These are phyloP conservation scores for Elaphurus davidianus DNA, from an alignment of 2,113 vertebrate genomes.

Conservation along the genomic window DNA sequence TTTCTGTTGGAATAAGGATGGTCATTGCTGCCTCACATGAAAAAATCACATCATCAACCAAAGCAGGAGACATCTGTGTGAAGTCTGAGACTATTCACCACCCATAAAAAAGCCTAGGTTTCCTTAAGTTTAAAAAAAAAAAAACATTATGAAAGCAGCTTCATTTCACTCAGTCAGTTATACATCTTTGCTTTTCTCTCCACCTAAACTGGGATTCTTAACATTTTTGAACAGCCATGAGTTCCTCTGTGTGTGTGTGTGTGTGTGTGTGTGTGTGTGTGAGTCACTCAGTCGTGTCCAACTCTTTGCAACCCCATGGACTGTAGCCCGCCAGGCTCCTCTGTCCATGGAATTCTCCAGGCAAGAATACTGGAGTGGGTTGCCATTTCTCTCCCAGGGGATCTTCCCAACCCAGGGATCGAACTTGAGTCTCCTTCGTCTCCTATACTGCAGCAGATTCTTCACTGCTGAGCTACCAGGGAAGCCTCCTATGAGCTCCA, in stretches of 20 bases:
- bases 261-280: not conserved
- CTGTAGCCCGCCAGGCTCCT: not conserved
- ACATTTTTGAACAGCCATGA: not conserved
- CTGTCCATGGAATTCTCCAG: not conserved
- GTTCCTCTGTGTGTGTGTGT: too few relatives aligned
- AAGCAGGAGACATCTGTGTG: not conserved
- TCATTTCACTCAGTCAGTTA: not conserved
- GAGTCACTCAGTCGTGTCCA: not conserved
- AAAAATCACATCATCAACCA: not conserved
- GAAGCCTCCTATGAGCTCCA: not conserved
- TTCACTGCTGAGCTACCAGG: not conserved
- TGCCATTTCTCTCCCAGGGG: not conserved
- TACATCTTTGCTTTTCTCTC: not conserved
- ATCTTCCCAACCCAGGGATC: not conserved
- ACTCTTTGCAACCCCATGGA: not conserved
- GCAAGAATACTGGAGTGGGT: not conserved
- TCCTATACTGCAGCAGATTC: not conserved
- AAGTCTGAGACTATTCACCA: not conserved
- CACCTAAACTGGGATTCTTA: not conserved
- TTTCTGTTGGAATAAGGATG: conserved; percentile 64
- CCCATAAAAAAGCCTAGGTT: not conserved
- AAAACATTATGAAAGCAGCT: not conserved
- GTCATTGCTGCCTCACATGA: conserved; percentile 44
- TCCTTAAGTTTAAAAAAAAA: not conserved
- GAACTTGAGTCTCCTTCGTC: not conserved